These are phyloP conservation scores for Diabrotica balteata DNA, from an alignment of 2,888 invertebrate species.

Conservation along the genomic window DNA sequence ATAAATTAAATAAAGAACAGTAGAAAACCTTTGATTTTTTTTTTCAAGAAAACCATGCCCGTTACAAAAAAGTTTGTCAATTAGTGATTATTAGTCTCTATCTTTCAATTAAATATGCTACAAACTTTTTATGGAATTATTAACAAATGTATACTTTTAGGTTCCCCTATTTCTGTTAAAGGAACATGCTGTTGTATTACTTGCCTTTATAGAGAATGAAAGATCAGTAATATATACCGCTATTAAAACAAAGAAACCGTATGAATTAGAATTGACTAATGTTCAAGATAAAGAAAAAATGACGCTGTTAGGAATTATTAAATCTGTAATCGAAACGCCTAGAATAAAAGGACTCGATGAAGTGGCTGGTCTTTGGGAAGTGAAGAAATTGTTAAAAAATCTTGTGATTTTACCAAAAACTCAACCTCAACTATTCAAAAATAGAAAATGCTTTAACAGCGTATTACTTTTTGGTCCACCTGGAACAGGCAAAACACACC, in stretches of 20 bases:
- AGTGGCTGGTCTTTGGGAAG: slow-evolving; percentile 62
- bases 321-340: slow-evolving; percentile 46
- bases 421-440: slow-evolving; percentile 65
- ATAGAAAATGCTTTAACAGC: slow-evolving; percentile 60
- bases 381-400: slow-evolving; percentile 62
- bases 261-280: not conserved
- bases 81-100: too few species aligned
- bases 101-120: too few species aligned
- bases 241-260: slow-evolving; percentile 3
- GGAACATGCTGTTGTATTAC: slow-evolving; percentile 19
- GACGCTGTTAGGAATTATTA: slow-evolving; percentile 13
- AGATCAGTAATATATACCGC: slow-evolving; percentile 1
- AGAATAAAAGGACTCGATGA: slow-evolving; percentile 56
- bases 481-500: slow-evolving; percentile 62
- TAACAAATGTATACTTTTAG: slow-evolving; percentile 8
- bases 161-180: slow-evolving; percentile 30
- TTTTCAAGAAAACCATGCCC: too few species aligned
- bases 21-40: too few species aligned
- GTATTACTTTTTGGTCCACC: slow-evolving; percentile 65
- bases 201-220: slow-evolving; percentile 21
- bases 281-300: slow-evolving; percentile 7
- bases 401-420: slow-evolving; percentile 63
- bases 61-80: too few species aligned
- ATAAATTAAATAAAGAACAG: too few species aligned
- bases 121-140: too few species aligned